A percentile compares a stretch with the other conserved stretches of the same genome.
Conservation (phyloP, 2,888 invertebrate species). For the Drosophila helvetica region DNA sequence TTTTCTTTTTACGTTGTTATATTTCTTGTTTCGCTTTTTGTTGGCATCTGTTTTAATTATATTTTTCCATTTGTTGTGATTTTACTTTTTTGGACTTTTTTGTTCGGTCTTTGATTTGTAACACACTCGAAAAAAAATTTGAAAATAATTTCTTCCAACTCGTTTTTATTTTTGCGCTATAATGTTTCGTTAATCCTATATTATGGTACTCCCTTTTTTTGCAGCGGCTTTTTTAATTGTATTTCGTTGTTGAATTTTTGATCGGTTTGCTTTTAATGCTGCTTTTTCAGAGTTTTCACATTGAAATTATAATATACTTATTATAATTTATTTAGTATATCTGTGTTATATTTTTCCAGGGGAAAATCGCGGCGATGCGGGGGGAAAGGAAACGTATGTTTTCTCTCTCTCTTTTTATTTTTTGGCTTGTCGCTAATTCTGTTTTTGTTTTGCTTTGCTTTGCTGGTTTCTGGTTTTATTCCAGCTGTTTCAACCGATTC, state of each 20-base stretch:
- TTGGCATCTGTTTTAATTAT: constrained; percentile 5
- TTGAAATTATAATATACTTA: background rate
- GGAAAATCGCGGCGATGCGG: constrained; percentile 4
- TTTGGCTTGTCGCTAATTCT: constrained; percentile 7
- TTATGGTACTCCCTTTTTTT: constrained; percentile 28
- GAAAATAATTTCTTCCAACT: constrained; percentile 8
- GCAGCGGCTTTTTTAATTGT: constrained; percentile 27
- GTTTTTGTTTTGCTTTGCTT: constrained; percentile 33
- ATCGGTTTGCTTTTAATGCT: constrained; percentile 11
- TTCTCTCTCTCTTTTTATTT: background rate
- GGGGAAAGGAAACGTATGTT: background rate
- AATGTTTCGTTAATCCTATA: constrained; percentile 13
- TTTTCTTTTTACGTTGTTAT: constrained; percentile 21
- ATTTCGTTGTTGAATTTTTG: background rate
- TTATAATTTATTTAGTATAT: constrained; percentile 37
- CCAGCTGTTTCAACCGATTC: constrained; percentile 42
- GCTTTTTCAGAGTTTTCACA: constrained; percentile 12
- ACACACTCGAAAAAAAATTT: constrained; percentile 29
- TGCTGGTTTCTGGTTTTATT: constrained; percentile 1
- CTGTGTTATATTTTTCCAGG: constrained; percentile 36
- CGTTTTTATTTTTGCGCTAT: constrained; percentile 5
- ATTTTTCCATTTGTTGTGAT: constrained; percentile 13
- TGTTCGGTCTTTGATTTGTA: constrained; percentile 17
- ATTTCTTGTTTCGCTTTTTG: constrained; percentile 8
- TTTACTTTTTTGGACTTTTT: constrained; percentile 16